Percentiles rank a stretch among this genome's conserved stretches.
These are phyloP conservation scores for Pseudochaenichthys georgianus DNA, from an alignment of 2,797 vertebrate species.

Conservation along the genomic window DNA sequence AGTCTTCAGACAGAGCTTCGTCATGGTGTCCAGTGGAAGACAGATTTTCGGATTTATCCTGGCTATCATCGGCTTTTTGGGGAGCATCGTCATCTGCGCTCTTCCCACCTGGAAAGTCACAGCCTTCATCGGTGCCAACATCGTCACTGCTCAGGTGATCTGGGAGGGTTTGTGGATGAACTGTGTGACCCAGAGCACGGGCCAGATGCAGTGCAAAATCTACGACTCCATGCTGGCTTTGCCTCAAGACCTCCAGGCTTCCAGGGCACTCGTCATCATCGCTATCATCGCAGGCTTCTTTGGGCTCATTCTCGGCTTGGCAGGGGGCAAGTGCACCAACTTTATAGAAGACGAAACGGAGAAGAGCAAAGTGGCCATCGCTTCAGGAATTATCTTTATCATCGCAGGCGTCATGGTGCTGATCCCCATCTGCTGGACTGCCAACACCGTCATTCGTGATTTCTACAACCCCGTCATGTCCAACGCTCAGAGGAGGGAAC, in stretches of 20 bases:
- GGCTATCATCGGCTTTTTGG: slow-evolving; percentile 89
- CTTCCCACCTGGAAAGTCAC: slow-evolving; percentile 92
- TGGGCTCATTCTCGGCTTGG: slow-evolving; percentile 83
- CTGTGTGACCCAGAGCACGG: slow-evolving; percentile 92
- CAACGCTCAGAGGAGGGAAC: slow-evolving; percentile 86
- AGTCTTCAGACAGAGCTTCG: slow-evolving; percentile 24
- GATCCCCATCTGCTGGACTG: slow-evolving; percentile 88
- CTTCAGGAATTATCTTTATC: slow-evolving; percentile 83
- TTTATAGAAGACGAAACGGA: slow-evolving; percentile 84
- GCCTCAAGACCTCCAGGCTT: slow-evolving; percentile 90
- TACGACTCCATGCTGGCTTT: slow-evolving; percentile 91
- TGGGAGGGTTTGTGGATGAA: slow-evolving; percentile 97
- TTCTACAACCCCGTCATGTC: slow-evolving; percentile 89
- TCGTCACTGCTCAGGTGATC: slow-evolving; percentile 88
- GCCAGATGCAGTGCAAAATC: slow-evolving; percentile 93
- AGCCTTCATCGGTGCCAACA: slow-evolving; percentile 91
- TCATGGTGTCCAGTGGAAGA: slow-evolving; percentile 87
- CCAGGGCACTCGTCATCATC: slow-evolving; percentile 86
- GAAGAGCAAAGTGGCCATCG: slow-evolving; percentile 86
- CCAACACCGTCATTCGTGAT: slow-evolving; percentile 88
- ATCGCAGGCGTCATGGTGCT: slow-evolving; percentile 84
- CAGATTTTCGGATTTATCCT: slow-evolving; percentile 89
- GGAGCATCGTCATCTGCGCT: slow-evolving; percentile 86
- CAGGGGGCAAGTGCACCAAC: slow-evolving; percentile 91
- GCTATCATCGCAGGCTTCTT: slow-evolving; percentile 82